A percentile compares a stretch with the other conserved stretches of the same genome.
Conservation (phyloP, 2,888 invertebrate species). For the Sarcophaga carnaria region DNA sequence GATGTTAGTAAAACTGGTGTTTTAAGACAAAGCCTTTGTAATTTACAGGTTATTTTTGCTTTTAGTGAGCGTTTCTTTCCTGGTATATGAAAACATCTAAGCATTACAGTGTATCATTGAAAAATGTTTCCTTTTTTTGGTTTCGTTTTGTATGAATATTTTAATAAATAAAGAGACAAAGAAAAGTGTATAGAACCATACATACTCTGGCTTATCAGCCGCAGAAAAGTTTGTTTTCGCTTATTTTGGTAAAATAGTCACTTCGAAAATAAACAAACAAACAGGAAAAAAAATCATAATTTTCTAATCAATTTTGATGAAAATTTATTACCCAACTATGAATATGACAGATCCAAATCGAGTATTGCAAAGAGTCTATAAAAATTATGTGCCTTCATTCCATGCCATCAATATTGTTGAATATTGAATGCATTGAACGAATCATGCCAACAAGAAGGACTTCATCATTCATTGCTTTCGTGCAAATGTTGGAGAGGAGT, state of each 20-base stretch:
- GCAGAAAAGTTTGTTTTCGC: background rate
- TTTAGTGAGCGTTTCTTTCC: too few species aligned
- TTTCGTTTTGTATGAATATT: background rate
- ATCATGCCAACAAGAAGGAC: background rate
- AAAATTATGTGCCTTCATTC: conserved; percentile 1
- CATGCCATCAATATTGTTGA: background rate
- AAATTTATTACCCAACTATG: conserved; percentile 1
- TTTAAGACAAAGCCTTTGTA: too few species aligned
- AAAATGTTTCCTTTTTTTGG: too few species aligned
- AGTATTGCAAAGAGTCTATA: background rate
- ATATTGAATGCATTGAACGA: background rate
- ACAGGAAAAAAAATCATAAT: background rate
- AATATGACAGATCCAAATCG: background rate
- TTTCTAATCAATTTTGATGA: background rate
- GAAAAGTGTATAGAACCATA: background rate
- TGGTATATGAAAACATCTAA: too few species aligned
- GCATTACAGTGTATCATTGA: too few species aligned
- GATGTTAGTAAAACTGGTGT: too few species aligned
- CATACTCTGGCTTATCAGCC: background rate
- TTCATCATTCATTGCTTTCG: conserved; percentile 23
- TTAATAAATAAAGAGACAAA: background rate
- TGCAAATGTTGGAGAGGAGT: background rate
- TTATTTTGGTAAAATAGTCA: background rate
- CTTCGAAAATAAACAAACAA: too few species aligned
- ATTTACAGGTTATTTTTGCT: too few species aligned